Conservation (phyloP, 2,888 invertebrate genomes). For the Acholoe squamosa region DNA sequence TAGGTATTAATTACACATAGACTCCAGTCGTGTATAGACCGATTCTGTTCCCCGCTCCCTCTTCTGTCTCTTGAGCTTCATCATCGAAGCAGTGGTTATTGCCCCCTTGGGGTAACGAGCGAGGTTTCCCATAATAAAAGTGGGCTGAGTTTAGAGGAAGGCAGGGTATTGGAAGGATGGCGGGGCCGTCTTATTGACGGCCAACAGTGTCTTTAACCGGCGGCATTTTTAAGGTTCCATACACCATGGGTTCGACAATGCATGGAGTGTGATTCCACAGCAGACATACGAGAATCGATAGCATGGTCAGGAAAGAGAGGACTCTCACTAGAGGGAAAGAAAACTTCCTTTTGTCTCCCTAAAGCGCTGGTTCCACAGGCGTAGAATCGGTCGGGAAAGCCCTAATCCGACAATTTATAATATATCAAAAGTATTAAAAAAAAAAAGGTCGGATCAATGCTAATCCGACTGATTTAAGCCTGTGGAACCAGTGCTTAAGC, state of each 20-base stretch:
- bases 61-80: neutral
- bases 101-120: neutral
- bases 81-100: neutral
- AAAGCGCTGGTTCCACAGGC: too few species aligned
- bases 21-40: neutral
- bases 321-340: neutral
- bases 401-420: too few species aligned
- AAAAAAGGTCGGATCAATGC: too few species aligned
- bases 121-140: neutral
- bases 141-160: neutral
- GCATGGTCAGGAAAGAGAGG: neutral
- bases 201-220: slow-evolving; percentile 21
- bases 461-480: too few species aligned
- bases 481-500: too few species aligned
- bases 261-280: slow-evolving; percentile 18
- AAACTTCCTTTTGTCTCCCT: neutral
- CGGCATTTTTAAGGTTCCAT: neutral
- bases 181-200: neutral
- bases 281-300: neutral
- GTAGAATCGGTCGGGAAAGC: too few species aligned
- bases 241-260: neutral
- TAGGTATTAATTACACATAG: slow-evolving; percentile 23
- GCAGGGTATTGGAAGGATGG: neutral
- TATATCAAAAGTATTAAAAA: too few species aligned
- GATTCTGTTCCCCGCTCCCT: neutral